Evolutionary conservation across 2,797 vertebrate species (phyloP).

Genomic region (Anisognathus igniventris): DNA sequence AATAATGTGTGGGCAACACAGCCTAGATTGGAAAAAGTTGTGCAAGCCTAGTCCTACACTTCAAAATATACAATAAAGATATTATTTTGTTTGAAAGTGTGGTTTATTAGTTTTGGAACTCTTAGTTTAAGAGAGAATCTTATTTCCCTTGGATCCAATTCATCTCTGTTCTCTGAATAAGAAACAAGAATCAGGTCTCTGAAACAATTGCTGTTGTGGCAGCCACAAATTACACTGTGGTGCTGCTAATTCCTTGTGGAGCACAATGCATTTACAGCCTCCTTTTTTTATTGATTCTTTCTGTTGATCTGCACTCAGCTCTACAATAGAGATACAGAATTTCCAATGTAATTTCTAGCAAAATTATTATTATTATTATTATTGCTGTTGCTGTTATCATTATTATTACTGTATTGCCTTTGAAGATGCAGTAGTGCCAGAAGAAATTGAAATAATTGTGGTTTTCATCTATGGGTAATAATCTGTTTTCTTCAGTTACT

Average conservation of each 20-base stretch:
- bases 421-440: not conserved
- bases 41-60: not conserved
- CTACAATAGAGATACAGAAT: not conserved
- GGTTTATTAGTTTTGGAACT: conserved; percentile 3
- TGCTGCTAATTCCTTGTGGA: conserved; percentile 2
- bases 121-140: not conserved
- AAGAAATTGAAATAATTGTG: not conserved
- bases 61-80: not conserved
- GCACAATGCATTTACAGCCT: not conserved
- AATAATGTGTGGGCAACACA: not conserved
- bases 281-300: conserved; percentile 5
- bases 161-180: not conserved
- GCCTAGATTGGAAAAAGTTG: not conserved
- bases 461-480: not conserved
- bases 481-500: not conserved
- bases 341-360: not conserved
- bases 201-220: not conserved
- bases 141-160: conserved; percentile 36
- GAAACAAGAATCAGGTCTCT: not conserved
- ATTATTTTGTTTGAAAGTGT: not conserved
- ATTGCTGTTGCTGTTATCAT: not conserved
- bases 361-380: not conserved
- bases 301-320: not conserved
- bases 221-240: not conserved
- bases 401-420: not conserved